Conservation (phyloP, 1,140 invertebrate genomes). For the Habropoda laboriosa region DNA sequence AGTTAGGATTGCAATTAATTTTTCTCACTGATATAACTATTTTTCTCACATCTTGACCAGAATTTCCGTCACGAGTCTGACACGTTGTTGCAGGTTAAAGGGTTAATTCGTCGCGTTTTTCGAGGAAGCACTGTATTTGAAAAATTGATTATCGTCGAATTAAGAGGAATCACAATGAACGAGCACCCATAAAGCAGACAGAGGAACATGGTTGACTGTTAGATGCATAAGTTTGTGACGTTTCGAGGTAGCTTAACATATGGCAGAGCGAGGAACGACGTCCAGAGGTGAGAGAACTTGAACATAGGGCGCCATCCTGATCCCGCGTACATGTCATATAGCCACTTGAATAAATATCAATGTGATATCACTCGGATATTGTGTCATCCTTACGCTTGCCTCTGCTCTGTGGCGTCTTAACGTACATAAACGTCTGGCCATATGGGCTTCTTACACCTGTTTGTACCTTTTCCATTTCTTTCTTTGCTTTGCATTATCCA, state of each 20-base stretch:
- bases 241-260: not conserved
- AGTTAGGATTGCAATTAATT: too few relatives aligned
- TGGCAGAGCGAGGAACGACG: not conserved
- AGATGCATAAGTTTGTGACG: not conserved
- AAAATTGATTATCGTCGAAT: too few relatives aligned
- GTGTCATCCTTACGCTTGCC: slow-evolving; percentile 30
- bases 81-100: too few relatives aligned
- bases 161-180: not conserved
- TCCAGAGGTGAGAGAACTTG: not conserved
- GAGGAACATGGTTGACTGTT: not conserved
- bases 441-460: slow-evolving; percentile 35
- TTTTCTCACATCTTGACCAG: too few relatives aligned
- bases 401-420: slow-evolving; percentile 13
- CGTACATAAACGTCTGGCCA: slow-evolving; percentile 17
- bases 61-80: too few relatives aligned
- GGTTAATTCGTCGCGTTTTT: too few relatives aligned
- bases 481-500: not conserved
- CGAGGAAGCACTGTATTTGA: too few relatives aligned
- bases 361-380: slow-evolving; percentile 66
- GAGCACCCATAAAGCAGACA: not conserved
- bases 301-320: not conserved
- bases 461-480: not conserved
- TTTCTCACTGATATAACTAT: too few relatives aligned
- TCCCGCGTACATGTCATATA: slow-evolving; percentile 14
- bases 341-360: slow-evolving; percentile 74